These are phyloP conservation scores for Trissolcus japonicus DNA, from an alignment of 2,888 invertebrate species.

Conservation along the genomic window DNA sequence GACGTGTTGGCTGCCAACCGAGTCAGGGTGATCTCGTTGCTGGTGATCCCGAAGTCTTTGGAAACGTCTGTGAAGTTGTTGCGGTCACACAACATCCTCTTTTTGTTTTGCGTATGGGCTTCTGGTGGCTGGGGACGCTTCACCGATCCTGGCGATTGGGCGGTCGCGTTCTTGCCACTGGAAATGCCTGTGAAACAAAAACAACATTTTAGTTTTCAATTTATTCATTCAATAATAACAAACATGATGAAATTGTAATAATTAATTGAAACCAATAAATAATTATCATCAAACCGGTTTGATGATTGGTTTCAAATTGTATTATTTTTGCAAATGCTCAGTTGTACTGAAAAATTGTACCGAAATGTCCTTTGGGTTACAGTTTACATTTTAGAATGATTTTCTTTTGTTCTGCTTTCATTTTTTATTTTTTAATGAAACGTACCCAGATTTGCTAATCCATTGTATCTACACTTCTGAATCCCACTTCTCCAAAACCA, in stretches of 20 bases:
- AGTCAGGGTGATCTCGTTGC: slow-evolving; percentile 56
- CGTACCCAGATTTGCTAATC: slow-evolving; percentile 18
- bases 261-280: background rate
- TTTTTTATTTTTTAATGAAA: background rate
- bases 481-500: slow-evolving; percentile 18
- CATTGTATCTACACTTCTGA: slow-evolving; percentile 2
- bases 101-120: slow-evolving; percentile 7
- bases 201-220: background rate
- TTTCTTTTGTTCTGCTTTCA: too few species aligned
- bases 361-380: too few species aligned
- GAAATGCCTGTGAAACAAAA: slow-evolving; percentile 1
- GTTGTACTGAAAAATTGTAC: too few species aligned
- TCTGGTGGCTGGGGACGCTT: slow-evolving; percentile 14
- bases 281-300: background rate
- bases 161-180: slow-evolving; percentile 1
- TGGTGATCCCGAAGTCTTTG: slow-evolving; percentile 35
- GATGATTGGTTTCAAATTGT: too few species aligned
- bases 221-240: background rate
- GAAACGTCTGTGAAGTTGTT: slow-evolving; percentile 23
- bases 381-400: too few species aligned
- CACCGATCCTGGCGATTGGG: background rate
- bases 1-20: slow-evolving; percentile 6
- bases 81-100: background rate
- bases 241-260: background rate
- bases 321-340: too few species aligned